Percentiles rank a stretch among this genome's conserved stretches.
Conservation (phyloP, 2,113 vertebrate species). For the Pelobates fuscus region DNA sequence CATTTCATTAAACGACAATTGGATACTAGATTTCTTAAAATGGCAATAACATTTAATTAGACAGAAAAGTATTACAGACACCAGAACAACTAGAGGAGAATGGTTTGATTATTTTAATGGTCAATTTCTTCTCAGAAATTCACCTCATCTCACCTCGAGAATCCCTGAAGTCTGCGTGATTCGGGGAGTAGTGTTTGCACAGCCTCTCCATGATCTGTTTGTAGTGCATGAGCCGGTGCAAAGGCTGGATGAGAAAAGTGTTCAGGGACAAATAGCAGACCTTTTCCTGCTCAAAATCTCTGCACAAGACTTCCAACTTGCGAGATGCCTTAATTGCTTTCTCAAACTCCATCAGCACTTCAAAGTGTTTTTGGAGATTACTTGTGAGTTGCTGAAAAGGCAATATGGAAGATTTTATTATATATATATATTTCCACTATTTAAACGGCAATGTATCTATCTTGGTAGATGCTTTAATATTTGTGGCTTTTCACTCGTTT, state of each 20-base stretch:
- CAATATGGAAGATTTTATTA: too few relatives aligned
- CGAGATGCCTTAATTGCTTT: conserved; percentile 76
- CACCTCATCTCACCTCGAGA: conserved; percentile 78
- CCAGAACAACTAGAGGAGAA: too few relatives aligned
- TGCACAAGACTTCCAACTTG: conserved; percentile 81
- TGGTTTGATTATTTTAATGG: too few relatives aligned
- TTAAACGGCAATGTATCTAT: too few relatives aligned
- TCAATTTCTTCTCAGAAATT: too few relatives aligned
- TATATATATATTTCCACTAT: too few relatives aligned
- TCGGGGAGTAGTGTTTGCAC: conserved; percentile 90
- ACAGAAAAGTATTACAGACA: too few relatives aligned
- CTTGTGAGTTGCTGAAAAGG: conserved; percentile 76
- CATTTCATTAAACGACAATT: too few relatives aligned
- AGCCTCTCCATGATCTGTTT: conserved; percentile 94
- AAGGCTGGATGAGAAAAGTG: conserved; percentile 90
- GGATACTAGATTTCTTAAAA: too few relatives aligned
- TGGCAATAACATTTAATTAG: too few relatives aligned
- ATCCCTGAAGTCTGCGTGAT: conserved; percentile 88
- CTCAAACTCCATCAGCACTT: conserved; percentile 85
- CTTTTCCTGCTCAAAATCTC: conserved; percentile 96
- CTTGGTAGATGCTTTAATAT: too few relatives aligned
- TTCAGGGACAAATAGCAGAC: conserved; percentile 96
- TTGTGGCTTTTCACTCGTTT: too few relatives aligned
- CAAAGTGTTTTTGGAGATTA: conserved; percentile 86
- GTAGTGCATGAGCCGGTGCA: conserved; percentile 96